Evolutionary conservation across 2,113 vertebrate genomes (phyloP).

Genomic region (Gymnobelideus leadbeateri): DNA sequence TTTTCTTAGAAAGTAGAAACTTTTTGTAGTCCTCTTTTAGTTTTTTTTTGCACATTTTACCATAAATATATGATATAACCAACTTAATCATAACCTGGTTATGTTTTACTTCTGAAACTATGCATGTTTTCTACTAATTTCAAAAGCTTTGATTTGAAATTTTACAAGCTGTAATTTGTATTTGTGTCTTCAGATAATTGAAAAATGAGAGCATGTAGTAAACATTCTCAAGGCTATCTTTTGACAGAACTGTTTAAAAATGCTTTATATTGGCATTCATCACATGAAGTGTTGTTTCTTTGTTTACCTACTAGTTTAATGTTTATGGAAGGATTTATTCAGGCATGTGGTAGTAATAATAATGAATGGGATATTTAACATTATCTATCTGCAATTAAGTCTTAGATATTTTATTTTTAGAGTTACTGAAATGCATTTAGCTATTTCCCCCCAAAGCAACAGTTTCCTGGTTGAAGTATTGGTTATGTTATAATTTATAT

Average conservation of each 20-base stretch:
- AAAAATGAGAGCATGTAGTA: constrained; percentile 57
- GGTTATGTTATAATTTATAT: constrained; percentile 61
- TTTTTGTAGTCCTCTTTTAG: constrained; percentile 54
- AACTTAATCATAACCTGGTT: constrained; percentile 27
- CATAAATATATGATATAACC: constrained; percentile 44
- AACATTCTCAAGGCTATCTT: constrained; percentile 68
- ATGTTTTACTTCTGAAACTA: constrained; percentile 58
- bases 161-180: constrained; percentile 65
- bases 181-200: constrained; percentile 66
- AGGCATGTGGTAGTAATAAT: constrained; percentile 68
- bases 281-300: constrained; percentile 76
- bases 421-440: constrained; percentile 75
- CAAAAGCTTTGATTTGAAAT: constrained; percentile 64
- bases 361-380: constrained; percentile 79
- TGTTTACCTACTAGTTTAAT: constrained; percentile 79
- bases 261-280: constrained; percentile 73
- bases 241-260: constrained; percentile 71
- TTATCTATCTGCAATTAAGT: constrained; percentile 79
- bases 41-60: constrained; percentile 59
- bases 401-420: constrained; percentile 80
- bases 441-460: constrained; percentile 52
- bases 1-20: constrained; percentile 46
- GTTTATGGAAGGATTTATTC: constrained; percentile 78
- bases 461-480: constrained; percentile 75
- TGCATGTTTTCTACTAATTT: constrained; percentile 68